Evolutionary conservation across 1,140 invertebrate genomes (phyloP).

Genomic region (Drosophila albomicans): DNA sequence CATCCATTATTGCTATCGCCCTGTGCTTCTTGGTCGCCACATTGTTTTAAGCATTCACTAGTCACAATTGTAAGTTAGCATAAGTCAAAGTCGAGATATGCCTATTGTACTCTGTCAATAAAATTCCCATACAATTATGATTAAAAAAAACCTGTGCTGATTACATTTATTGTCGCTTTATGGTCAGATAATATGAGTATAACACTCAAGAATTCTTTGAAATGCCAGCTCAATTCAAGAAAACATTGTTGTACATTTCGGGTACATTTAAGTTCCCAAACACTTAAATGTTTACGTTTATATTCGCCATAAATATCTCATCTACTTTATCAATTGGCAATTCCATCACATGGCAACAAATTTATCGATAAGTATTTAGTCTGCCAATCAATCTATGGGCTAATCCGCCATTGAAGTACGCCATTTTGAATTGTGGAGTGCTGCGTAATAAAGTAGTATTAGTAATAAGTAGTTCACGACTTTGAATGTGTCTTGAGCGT

Average conservation of each 20-base stretch:
- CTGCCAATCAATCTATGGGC: conserved; percentile 9
- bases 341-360: conserved; percentile 36
- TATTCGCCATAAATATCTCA: conserved; percentile 35
- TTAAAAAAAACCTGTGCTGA: not conserved
- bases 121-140: conserved; percentile 24
- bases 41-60: conserved; percentile 56
- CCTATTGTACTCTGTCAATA: conserved; percentile 22
- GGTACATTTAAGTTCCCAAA: conserved; percentile 10
- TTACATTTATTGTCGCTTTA: conserved; percentile 13
- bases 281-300: conserved; percentile 17
- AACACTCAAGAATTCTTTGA: conserved; percentile 12
- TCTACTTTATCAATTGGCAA: conserved; percentile 23
- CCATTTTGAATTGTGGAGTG: conserved; percentile 25
- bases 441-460: conserved; percentile 6
- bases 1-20: conserved; percentile 54
- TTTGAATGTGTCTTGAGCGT: conserved; percentile 8
- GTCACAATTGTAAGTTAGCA: conserved; percentile 25
- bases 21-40: conserved; percentile 55
- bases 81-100: conserved; percentile 18
- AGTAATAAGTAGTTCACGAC: not conserved
- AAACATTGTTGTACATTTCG: conserved; percentile 5
- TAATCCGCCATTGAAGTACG: conserved; percentile 31
- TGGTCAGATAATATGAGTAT: conserved; percentile 12
- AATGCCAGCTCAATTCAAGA: not conserved
- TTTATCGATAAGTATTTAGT: conserved; percentile 23